Evolutionary conservation across 2,888 invertebrate species (phyloP), one percentile per base, ranked within the genome.

Genomic region (Muschampia plurimacula): DNA sequence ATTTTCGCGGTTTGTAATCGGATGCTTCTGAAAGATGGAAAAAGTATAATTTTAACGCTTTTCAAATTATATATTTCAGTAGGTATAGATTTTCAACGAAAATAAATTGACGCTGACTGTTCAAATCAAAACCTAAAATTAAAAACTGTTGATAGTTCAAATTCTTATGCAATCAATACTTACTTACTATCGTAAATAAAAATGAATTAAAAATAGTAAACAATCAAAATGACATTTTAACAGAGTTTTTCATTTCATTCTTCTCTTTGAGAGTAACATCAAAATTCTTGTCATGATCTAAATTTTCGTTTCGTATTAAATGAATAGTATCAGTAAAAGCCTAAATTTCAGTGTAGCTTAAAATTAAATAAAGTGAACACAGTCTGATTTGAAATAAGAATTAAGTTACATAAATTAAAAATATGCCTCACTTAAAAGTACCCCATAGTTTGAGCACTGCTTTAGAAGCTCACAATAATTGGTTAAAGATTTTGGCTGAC

Each of bases 391-490:
- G 2, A 49, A n/a, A 10, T 49, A 49, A 6, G 5, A 49, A 49
- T n/a, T n/a, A 7, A 39, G 12, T n/a, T 7, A 49, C 12, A 49
- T 39, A 39, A 7, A 39, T 64, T 10, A 9, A 44, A 70, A 70
- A 57, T 36, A 69, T 69, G 65, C 65, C 65, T 59, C 6, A 6
- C 7, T 9, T 74, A 13, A 67, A 67, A 49, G 52, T 70, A 57
- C 60, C 63, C 10, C 10, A 32, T 41, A 67, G 22, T 64, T 41
- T 67, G 28, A 71, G 39, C 32, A 69, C 73, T 8, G 55, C 64
- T 32, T 36, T 64, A 22, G 69, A 69, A 22, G 75, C 74, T 22
- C 76, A 77, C 55, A 73, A 74, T n/a, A 67, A 75, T 36, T 77
- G 77, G 77, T n/a, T 69, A 22, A 69, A 52, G 36, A 72, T 71